Evolutionary conservation across 2,888 invertebrate genomes (phyloP).

Genomic region (Xanthia icteritia): DNA sequence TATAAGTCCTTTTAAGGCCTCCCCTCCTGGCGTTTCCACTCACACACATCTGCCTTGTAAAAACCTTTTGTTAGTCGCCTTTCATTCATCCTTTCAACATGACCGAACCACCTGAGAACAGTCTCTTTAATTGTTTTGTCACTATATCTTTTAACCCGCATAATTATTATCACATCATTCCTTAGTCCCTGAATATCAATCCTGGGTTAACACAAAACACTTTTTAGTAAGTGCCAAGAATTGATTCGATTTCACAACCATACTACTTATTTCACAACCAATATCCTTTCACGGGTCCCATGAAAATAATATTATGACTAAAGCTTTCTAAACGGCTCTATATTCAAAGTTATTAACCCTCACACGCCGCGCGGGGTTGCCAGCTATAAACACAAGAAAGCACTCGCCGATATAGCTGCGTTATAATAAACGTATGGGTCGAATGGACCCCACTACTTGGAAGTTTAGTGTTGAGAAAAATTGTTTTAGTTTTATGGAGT

Average conservation of each 20-base stretch:
- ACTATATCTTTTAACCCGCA: neutral
- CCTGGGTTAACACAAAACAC: neutral
- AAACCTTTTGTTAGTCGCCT: neutral
- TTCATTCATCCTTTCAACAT: neutral
- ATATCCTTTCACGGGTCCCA: conserved; percentile 11
- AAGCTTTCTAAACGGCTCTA: conserved; percentile 57
- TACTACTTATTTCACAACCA: neutral
- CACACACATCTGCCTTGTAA: neutral
- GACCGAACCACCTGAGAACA: neutral
- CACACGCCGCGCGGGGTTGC: conserved; percentile 29
- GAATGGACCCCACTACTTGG: conserved; percentile 27
- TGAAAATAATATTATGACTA: conserved; percentile 42
- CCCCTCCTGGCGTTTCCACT: neutral
- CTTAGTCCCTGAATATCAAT: neutral
- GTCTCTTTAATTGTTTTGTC: neutral
- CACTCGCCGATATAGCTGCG: conserved; percentile 65
- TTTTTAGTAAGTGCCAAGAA: neutral
- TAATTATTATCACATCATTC: neutral
- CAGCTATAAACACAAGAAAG: conserved; percentile 70
- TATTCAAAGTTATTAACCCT: conserved; percentile 65
- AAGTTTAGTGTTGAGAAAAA: conserved; percentile 48
- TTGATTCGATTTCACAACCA: neutral
- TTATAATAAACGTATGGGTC: conserved; percentile 44
- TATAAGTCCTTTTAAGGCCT: neutral
- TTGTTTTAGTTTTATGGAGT: conserved; percentile 35